A percentile compares a stretch with the other conserved stretches of the same genome.
Evolutionary conservation across 2,797 vertebrate genomes (phyloP).

Genomic region (Eulemur rubriventer): DNA sequence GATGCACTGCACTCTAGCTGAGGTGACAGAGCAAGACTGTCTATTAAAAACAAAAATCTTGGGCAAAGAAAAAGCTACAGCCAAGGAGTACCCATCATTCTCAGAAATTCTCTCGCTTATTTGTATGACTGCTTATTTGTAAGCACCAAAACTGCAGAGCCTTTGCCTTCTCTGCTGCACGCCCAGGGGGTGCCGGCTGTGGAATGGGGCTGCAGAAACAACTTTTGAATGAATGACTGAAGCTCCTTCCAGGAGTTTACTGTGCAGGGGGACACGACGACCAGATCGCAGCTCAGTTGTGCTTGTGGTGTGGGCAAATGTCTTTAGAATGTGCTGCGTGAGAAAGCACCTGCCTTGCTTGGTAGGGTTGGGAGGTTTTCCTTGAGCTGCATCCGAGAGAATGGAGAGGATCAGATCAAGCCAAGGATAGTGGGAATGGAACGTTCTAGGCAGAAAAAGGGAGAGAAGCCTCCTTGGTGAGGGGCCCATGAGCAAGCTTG

Average conservation of each 20-base stretch:
- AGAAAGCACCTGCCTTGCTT: too few species aligned
- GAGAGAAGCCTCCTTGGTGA: neutral
- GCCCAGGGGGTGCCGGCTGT: neutral
- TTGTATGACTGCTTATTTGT: too few species aligned
- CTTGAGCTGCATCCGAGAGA: too few species aligned
- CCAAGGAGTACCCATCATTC: rapidly evolving
- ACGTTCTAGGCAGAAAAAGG: neutral
- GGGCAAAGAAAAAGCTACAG: neutral
- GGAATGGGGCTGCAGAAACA: neutral
- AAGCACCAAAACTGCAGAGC: neutral
- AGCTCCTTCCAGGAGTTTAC: neutral
- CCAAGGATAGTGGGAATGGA: neutral
- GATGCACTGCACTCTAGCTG: too few species aligned
- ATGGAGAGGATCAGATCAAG: too few species aligned
- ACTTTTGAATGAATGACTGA: neutral
- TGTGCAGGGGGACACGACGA: rapidly evolving
- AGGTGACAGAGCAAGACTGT: too few species aligned
- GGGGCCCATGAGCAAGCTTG: neutral
- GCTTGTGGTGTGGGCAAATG: rapidly evolving
- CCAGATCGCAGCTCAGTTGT: neutral
- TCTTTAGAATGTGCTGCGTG: neutral
- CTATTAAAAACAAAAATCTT: neutral
- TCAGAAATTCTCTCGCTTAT: neutral
- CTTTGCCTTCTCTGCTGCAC: neutral
- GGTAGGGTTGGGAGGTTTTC: neutral